Conservation (phyloP, 2,888 invertebrate species). For the Epicampocera succincta region DNA sequence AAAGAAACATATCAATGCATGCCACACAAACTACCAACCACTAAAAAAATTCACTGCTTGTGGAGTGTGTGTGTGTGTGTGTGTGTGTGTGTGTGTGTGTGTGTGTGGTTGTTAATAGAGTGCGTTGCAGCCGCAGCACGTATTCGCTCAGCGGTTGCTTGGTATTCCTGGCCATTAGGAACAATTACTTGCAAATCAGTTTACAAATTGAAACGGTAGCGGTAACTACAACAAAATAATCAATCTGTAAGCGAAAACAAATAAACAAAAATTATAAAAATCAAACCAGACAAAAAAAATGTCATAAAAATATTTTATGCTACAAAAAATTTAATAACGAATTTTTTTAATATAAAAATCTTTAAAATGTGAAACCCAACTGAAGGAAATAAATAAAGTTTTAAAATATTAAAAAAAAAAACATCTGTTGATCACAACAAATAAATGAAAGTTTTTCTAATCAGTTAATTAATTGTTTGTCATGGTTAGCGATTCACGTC, state of each 20-base stretch:
- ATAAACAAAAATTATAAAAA: constrained; percentile 7
- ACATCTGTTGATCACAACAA: neutral
- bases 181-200: constrained; percentile 64
- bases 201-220: constrained; percentile 61
- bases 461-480: constrained; percentile 21
- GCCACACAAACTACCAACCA: constrained; percentile 31
- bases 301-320: too few species aligned
- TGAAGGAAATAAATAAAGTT: neutral
- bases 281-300: neutral
- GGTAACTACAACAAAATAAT: constrained; percentile 63
- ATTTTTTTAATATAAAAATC: too few species aligned
- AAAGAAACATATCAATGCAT: constrained; percentile 37
- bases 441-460: constrained; percentile 45
- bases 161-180: constrained; percentile 56
- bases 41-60: constrained; percentile 39
- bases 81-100: neutral
- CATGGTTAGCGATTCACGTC: constrained; percentile 39
- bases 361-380: neutral
- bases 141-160: constrained; percentile 63
- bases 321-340: too few species aligned
- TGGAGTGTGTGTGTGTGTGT: constrained; percentile 15
- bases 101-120: constrained; percentile 42
- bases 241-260: constrained; percentile 1
- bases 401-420: neutral
- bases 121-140: constrained; percentile 51